Evolutionary conservation across 2,797 vertebrate genomes (phyloP).

Genomic region (Chrosomus eos): DNA sequence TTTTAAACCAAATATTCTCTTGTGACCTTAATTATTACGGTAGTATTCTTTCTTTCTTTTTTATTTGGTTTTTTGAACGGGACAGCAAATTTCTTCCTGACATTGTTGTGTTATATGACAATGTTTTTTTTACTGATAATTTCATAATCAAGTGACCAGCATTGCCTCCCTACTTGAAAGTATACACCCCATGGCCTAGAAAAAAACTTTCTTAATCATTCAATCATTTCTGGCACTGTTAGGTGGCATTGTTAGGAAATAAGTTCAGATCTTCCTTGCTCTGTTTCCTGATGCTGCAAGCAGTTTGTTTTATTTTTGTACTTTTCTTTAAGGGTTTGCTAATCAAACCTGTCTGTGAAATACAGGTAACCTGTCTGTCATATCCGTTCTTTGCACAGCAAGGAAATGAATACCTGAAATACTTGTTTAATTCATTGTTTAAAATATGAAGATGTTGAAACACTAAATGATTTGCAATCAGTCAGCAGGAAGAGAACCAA

Average conservation of each 20-base stretch:
- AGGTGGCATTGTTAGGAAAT: neutral
- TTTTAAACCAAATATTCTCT: neutral
- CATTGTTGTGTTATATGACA: neutral
- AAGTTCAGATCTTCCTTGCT: neutral
- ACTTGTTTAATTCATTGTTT: constrained; percentile 1
- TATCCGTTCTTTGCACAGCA: neutral
- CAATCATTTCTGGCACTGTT: neutral
- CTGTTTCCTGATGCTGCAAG: constrained; percentile 15
- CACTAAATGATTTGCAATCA: neutral
- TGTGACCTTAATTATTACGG: neutral
- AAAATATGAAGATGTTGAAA: neutral
- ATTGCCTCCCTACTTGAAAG: constrained; percentile 9
- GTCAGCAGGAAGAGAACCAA: constrained; percentile 20
- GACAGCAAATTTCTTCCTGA: neutral
- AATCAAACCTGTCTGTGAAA: neutral
- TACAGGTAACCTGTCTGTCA: neutral
- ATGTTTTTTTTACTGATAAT: neutral
- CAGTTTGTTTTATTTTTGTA: neutral
- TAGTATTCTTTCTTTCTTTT: neutral
- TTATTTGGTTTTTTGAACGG: neutral
- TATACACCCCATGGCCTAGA: neutral
- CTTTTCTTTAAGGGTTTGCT: neutral
- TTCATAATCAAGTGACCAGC: neutral
- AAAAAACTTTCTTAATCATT: neutral
- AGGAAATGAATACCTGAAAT: neutral